Evolutionary conservation across 1,140 invertebrate genomes (phyloP).

Genomic region (Asobara japonica): DNA sequence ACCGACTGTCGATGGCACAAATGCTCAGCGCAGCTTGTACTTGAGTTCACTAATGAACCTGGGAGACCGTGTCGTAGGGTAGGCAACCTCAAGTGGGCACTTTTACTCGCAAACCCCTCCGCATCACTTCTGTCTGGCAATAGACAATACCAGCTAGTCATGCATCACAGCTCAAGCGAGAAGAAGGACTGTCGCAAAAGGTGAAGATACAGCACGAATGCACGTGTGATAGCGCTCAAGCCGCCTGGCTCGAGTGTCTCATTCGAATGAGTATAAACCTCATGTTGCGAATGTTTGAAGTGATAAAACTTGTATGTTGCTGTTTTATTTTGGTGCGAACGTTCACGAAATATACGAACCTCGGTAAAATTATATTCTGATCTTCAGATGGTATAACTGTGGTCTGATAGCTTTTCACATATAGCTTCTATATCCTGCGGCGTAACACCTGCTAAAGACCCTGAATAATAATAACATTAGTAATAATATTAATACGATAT

Average conservation of each 20-base stretch:
- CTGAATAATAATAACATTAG: no score
- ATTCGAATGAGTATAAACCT: not conserved
- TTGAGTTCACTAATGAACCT: conserved; percentile 12
- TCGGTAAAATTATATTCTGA: no score
- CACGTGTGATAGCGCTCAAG: not conserved
- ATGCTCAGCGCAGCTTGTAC: not conserved
- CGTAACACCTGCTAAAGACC: no score
- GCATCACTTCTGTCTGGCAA: conserved; percentile 11
- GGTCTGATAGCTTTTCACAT: no score
- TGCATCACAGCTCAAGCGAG: not conserved
- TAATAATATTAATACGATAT: no score
- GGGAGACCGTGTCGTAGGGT: not conserved
- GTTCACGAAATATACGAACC: no score
- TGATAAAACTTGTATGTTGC: no score
- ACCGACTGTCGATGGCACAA: not conserved
- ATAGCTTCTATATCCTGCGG: no score
- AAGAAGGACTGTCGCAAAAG: not conserved
- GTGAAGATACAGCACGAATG: conserved; percentile 1
- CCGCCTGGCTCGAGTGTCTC: not conserved
- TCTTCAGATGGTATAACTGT: no score
- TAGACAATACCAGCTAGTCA: not conserved
- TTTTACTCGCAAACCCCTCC: conserved; percentile 8
- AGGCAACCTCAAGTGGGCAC: not conserved
- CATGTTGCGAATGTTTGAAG: not conserved
- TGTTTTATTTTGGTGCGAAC: no score